These are phyloP conservation scores for Sebastes schlegelii DNA, from an alignment of 2,113 vertebrate species.

Conservation along the genomic window DNA sequence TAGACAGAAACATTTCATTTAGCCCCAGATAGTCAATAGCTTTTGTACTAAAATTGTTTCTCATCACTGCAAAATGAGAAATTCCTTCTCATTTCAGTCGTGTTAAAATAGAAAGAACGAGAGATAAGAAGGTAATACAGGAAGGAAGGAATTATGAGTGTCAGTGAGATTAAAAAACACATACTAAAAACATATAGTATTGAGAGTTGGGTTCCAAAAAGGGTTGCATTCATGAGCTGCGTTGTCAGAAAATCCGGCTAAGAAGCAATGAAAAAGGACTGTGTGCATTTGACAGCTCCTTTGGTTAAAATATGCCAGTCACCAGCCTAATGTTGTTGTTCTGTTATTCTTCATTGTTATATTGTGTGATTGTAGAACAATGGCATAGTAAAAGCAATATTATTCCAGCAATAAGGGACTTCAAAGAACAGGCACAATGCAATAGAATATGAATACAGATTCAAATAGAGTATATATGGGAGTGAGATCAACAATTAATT, in stretches of 20 bases:
- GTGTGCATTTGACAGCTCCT: slow-evolving; percentile 11
- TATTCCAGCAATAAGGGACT: not conserved
- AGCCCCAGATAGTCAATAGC: not conserved
- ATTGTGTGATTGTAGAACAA: not conserved
- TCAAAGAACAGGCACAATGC: not conserved
- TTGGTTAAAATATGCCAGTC: not conserved
- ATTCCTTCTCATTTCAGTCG: not conserved
- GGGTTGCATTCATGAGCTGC: not conserved
- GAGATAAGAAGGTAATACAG: not conserved
- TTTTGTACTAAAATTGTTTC: not conserved
- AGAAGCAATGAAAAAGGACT: not conserved
- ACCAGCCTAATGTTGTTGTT: not conserved
- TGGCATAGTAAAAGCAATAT: not conserved
- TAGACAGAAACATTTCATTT: not conserved
- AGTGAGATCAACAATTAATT: not conserved
- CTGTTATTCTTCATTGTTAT: not conserved
- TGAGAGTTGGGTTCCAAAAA: not conserved
- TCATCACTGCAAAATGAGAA: not conserved
- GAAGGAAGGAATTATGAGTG: not conserved
- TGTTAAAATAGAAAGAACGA: not conserved
- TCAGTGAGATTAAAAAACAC: not conserved
- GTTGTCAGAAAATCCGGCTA: not conserved
- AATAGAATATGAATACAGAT: not conserved
- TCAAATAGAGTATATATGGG: not conserved
- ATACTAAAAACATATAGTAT: not conserved